Percentiles rank a stretch among this genome's conserved stretches.
Evolutionary conservation across 1,140 invertebrate species (phyloP).

Genomic region (Goniozus legneri): DNA sequence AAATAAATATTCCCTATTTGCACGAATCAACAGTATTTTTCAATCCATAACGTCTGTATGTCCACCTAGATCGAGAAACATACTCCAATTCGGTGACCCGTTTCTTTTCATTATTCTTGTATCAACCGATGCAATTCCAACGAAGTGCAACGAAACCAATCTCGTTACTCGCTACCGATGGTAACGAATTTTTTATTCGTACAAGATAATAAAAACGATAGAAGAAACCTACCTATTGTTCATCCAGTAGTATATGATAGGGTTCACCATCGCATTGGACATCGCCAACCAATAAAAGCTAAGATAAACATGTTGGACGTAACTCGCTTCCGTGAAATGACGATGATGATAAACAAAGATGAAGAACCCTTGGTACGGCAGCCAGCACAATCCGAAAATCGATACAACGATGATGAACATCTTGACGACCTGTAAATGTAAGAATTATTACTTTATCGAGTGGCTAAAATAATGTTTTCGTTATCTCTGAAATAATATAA

Average conservation of each 20-base stretch:
- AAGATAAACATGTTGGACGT: constrained; percentile 78
- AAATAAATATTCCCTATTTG: too few relatives aligned
- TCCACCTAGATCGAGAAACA: too few relatives aligned
- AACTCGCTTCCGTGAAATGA: constrained; percentile 65
- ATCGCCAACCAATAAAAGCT: constrained; percentile 90
- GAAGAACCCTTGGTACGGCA: constrained; percentile 86
- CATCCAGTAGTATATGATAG: constrained; percentile 91
- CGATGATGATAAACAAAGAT: constrained; percentile 78
- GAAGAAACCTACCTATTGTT: constrained; percentile 75
- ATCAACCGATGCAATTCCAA: too few relatives aligned
- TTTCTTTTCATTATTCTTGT: too few relatives aligned
- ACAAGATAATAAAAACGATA: too few relatives aligned
- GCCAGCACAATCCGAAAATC: constrained; percentile 85
- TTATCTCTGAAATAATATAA: too few relatives aligned
- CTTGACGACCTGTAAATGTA: constrained; percentile 71
- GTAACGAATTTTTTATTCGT: too few relatives aligned
- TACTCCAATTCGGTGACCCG: too few relatives aligned
- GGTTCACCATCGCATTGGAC: constrained; percentile 90
- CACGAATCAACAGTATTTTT: too few relatives aligned
- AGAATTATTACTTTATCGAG: background rate
- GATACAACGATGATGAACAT: constrained; percentile 82
- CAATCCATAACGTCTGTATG: too few relatives aligned
- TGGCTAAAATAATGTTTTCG: background rate
- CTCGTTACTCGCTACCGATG: too few relatives aligned
- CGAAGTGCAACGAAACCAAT: too few relatives aligned